Conservation (phyloP, 2,888 invertebrate genomes). For the Eilema caniola region DNA sequence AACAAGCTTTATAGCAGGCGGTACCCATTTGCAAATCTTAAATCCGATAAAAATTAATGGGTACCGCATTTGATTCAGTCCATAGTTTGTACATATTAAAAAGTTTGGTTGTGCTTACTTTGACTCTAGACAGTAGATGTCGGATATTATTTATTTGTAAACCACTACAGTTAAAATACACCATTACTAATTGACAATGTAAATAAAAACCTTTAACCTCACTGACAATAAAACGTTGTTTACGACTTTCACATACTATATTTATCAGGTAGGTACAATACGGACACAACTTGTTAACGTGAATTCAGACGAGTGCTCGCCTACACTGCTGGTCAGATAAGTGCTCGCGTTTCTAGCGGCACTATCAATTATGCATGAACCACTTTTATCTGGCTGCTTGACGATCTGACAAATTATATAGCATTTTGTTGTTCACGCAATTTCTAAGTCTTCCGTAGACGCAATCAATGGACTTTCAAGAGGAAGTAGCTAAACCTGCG, state of each 20-base stretch:
- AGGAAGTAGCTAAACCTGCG: neutral
- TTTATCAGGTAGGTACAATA: conserved; percentile 18
- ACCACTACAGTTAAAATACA: neutral
- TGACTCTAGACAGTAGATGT: neutral
- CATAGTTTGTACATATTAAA: too few species aligned
- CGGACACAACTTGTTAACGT: conserved; percentile 23
- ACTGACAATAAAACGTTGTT: conserved; percentile 32
- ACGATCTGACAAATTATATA: conserved; percentile 72
- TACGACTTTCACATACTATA: conserved; percentile 30
- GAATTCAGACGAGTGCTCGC: conserved; percentile 39
- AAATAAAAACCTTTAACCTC: conserved; percentile 34
- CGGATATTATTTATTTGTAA: neutral
- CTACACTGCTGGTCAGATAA: conserved; percentile 49
- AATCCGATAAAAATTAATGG: too few species aligned
- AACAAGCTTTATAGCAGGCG: too few species aligned
- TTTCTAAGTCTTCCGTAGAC: conserved; percentile 56
- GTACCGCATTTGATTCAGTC: too few species aligned
- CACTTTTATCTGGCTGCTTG: conserved; percentile 65
- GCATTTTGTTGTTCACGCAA: conserved; percentile 59
- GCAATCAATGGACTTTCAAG: conserved; percentile 45
- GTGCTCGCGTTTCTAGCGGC: conserved; percentile 53
- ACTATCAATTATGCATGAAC: conserved; percentile 70
- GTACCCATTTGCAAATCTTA: too few species aligned
- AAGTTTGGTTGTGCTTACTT: neutral
- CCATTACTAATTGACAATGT: conserved; percentile 38